phyloP scores from a whole-genome alignment of 2,113 vertebrate species.

The Pandion haliaetus region DNA sequence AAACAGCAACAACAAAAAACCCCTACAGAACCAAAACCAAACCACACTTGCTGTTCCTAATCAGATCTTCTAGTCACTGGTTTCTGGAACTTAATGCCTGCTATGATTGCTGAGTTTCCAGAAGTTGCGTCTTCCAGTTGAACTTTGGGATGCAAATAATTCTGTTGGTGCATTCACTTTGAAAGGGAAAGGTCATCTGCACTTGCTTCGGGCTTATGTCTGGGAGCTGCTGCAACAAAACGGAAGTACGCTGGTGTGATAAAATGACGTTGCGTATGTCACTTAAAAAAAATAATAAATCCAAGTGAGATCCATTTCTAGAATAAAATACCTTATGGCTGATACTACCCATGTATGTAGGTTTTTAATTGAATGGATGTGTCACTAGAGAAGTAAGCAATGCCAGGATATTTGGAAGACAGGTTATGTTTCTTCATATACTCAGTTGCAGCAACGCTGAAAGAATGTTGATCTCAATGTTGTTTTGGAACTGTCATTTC shows the following conservation, averaged over 20 bases:
- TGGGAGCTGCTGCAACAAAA: background rate
- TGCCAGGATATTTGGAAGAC: background rate
- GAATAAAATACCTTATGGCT: background rate
- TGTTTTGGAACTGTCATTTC: background rate
- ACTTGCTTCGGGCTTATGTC: background rate
- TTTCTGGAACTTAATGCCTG: background rate
- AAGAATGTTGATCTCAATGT: background rate
- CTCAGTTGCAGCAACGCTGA: background rate
- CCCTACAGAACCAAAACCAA: no score
- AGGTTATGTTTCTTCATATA: background rate
- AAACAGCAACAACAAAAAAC: no score
- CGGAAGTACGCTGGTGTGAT: background rate
- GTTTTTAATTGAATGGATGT: background rate
- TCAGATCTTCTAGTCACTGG: background rate
- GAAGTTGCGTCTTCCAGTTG: background rate
- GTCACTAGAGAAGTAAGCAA: background rate
- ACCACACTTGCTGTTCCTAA: background rate
- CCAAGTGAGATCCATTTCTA: background rate
- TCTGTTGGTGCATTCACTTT: background rate
- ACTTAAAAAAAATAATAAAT: background rate
- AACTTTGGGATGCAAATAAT: background rate
- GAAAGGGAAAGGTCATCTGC: background rate
- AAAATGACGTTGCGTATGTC: background rate
- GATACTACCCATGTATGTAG: background rate
- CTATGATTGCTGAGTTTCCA: background rate